Evolutionary conservation across 2,113 vertebrate genomes (phyloP).

Genomic region (Takifugu flavidus): DNA sequence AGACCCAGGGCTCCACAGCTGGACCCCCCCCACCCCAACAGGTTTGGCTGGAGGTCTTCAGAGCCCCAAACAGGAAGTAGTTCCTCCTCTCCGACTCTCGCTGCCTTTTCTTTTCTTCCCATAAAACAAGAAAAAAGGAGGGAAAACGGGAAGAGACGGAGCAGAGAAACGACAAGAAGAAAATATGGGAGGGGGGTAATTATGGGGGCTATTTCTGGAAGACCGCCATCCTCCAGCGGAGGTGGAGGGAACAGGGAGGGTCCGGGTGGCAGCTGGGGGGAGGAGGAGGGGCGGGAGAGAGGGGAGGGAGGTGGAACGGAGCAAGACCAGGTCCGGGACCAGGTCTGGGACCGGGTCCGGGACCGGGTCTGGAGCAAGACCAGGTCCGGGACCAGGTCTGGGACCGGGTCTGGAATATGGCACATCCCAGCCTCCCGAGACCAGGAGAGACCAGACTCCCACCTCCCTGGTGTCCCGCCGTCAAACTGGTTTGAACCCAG

Average conservation of each 20-base stretch:
- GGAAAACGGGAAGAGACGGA: constrained; percentile 16
- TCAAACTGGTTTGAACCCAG: constrained; percentile 11
- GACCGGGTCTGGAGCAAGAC: no score
- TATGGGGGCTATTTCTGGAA: constrained; percentile 71
- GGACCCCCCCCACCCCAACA: constrained; percentile 36
- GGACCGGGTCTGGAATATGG: constrained; percentile 1
- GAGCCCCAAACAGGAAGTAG: constrained; percentile 12
- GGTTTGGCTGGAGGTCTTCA: constrained; percentile 18
- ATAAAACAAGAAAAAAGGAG: constrained; percentile 30
- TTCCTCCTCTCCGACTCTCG: not conserved
- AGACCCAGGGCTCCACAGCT: constrained; percentile 32
- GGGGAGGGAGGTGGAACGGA: constrained; percentile 12
- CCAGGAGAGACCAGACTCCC: constrained; percentile 14
- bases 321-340: not conserved
- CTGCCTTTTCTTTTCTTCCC: not conserved
- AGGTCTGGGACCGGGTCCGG: not conserved
- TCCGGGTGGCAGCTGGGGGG: constrained; percentile 56
- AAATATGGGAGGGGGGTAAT: constrained; percentile 67
- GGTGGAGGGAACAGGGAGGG: constrained; percentile 61
- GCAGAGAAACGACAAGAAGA: constrained; percentile 15
- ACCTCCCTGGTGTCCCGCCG: not conserved
- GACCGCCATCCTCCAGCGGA: constrained; percentile 52
- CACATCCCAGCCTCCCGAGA: no score
- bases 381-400: not conserved
- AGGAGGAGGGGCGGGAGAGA: constrained; percentile 19